Conservation (phyloP, 2,113 vertebrate genomes). For the Platichthys flesus region DNA sequence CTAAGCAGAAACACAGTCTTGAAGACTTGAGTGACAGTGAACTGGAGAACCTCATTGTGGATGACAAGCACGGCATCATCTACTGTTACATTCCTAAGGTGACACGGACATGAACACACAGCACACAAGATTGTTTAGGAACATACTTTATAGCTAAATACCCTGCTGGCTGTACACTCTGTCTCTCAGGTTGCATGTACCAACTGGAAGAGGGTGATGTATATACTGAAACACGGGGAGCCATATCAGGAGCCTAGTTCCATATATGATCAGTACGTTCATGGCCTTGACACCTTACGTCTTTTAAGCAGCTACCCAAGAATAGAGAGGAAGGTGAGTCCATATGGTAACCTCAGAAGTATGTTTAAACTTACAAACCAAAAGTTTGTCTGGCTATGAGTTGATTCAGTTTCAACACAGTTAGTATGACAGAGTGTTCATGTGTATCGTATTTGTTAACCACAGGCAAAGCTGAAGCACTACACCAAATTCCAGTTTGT, state of each 20-base stretch:
- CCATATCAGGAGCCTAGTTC: conserved; percentile 41
- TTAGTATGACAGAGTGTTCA: not conserved
- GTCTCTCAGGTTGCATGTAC: conserved; percentile 51
- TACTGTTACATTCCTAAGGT: conserved; percentile 65
- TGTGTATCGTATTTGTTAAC: not conserved
- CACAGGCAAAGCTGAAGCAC: conserved; percentile 50
- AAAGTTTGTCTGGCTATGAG: too few species aligned
- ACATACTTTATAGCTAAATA: not conserved
- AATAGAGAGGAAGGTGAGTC: conserved; percentile 40
- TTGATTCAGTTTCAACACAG: too few species aligned
- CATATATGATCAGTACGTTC: conserved; percentile 3
- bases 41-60: conserved; percentile 27
- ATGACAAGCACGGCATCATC: conserved; percentile 42
- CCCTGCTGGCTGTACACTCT: not conserved
- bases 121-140: not conserved
- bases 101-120: not conserved
- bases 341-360: not conserved
- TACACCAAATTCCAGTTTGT: conserved; percentile 67
- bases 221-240: conserved; percentile 1
- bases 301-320: not conserved
- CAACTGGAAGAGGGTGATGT: conserved; percentile 54
- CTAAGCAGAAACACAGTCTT: not conserved
- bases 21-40: not conserved
- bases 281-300: rapidly evolving
- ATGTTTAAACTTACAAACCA: not conserved